Percentiles rank a stretch among this genome's conserved stretches.
Conservation (phyloP, 2,888 invertebrate genomes). For the Herminia tarsipennalis region DNA sequence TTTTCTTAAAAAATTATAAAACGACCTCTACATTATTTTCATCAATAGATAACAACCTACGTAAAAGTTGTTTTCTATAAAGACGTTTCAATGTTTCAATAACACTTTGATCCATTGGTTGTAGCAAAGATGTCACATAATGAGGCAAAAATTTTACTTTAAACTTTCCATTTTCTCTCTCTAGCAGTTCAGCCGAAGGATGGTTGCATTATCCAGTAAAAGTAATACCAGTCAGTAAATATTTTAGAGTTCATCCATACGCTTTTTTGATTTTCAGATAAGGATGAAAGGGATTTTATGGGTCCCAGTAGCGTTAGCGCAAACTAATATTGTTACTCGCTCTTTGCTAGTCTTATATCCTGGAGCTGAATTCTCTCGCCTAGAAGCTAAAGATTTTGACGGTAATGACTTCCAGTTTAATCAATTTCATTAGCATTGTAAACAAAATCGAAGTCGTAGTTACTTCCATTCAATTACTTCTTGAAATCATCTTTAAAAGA, state of each 20-base stretch:
- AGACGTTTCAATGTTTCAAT: conserved; percentile 33
- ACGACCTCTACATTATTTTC: conserved; percentile 20
- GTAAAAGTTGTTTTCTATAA: conserved; percentile 37
- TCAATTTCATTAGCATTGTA: conserved; percentile 32
- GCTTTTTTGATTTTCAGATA: conserved; percentile 22
- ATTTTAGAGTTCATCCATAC: conserved; percentile 5
- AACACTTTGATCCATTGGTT: conserved; percentile 36
- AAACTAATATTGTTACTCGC: conserved; percentile 34
- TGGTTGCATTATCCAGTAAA: conserved; percentile 24
- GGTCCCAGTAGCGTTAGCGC: conserved; percentile 30
- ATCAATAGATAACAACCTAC: conserved; percentile 23
- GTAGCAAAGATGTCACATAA: conserved; percentile 31
- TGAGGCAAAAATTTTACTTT: conserved; percentile 28
- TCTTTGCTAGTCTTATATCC: conserved; percentile 13
- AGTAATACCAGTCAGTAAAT: conserved; percentile 24
- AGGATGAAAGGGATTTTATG: conserved; percentile 29
- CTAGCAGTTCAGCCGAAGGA: conserved; percentile 25
- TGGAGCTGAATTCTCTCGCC: conserved; percentile 19
- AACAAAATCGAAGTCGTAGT: conserved; percentile 32
- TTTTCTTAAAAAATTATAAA: conserved; percentile 7
- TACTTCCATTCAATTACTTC: conserved; percentile 15
- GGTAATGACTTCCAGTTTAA: conserved; percentile 30
- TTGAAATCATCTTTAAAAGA: conserved; percentile 1
- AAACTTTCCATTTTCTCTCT: conserved; percentile 27
- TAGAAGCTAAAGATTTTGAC: conserved; percentile 25